These are phyloP conservation scores for Macrophya alboannulata DNA, from an alignment of 2,888 invertebrate genomes.

Conservation along the genomic window DNA sequence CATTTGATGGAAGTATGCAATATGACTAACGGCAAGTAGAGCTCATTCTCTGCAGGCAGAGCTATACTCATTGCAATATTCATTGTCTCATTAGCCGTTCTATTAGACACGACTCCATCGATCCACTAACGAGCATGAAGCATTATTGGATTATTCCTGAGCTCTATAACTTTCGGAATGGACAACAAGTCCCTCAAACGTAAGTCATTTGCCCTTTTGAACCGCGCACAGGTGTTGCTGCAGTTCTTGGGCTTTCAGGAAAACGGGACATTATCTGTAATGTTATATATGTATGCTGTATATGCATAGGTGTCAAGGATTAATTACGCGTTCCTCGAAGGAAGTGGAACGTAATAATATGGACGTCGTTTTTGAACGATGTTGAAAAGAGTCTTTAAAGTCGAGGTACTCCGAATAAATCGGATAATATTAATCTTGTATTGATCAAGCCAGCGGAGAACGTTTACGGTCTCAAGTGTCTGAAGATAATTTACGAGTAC, in stretches of 20 bases:
- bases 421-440: slow-evolving; percentile 8
- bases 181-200: slow-evolving; percentile 29
- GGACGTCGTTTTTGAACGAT: background rate
- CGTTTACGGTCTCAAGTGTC: background rate
- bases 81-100: slow-evolving; percentile 14
- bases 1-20: background rate
- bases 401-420: background rate
- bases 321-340: background rate
- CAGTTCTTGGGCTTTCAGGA: slow-evolving; percentile 2
- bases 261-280: slow-evolving; percentile 15
- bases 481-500: slow-evolving; percentile 23
- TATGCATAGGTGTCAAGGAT: background rate
- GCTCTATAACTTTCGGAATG: slow-evolving; percentile 37
- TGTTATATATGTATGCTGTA: background rate
- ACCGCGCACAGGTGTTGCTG: slow-evolving; percentile 30
- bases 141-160: slow-evolving; percentile 43
- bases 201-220: slow-evolving; percentile 50
- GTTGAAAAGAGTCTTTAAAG: background rate
- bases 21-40: background rate
- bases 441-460: slow-evolving; percentile 24
- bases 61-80: background rate
- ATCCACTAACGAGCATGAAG: slow-evolving; percentile 27
- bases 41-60: background rate
- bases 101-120: slow-evolving; percentile 23
- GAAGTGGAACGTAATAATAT: background rate